Evolutionary conservation across 2,113 vertebrate species (phyloP).

Genomic region (Rhinopomastus cyanomelas): DNA sequence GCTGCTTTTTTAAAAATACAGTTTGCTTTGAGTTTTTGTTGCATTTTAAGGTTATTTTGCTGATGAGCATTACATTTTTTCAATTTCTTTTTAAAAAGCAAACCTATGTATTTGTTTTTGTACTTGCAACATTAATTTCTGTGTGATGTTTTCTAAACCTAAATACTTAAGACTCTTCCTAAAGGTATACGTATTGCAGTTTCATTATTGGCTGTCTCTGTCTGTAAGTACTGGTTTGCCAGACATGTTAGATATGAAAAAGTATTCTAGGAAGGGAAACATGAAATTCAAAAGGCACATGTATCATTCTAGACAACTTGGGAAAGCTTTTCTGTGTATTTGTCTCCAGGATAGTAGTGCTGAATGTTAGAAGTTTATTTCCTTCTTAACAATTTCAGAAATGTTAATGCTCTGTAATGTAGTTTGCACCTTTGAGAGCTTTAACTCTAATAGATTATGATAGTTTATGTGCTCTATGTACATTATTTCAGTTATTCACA

Average conservation of each 20-base stretch:
- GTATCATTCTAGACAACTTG: neutral
- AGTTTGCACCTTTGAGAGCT: neutral
- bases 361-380: neutral
- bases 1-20: rapidly evolving
- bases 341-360: neutral
- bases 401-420: neutral
- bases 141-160: neutral
- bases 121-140: neutral
- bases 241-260: neutral
- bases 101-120: neutral
- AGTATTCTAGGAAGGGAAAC: neutral
- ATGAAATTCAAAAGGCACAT: neutral
- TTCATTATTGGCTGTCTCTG: neutral
- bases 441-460: neutral
- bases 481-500: neutral
- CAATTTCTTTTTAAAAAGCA: neutral
- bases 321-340: neutral
- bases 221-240: constrained; percentile 22
- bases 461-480: neutral
- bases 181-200: neutral
- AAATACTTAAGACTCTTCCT: neutral
- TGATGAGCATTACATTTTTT: neutral
- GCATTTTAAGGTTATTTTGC: neutral
- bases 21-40: neutral
- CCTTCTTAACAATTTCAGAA: neutral